These are phyloP conservation scores for Imbricaverruca yamaguchii DNA, from an alignment of 2,888 invertebrate genomes.

Conservation along the genomic window DNA sequence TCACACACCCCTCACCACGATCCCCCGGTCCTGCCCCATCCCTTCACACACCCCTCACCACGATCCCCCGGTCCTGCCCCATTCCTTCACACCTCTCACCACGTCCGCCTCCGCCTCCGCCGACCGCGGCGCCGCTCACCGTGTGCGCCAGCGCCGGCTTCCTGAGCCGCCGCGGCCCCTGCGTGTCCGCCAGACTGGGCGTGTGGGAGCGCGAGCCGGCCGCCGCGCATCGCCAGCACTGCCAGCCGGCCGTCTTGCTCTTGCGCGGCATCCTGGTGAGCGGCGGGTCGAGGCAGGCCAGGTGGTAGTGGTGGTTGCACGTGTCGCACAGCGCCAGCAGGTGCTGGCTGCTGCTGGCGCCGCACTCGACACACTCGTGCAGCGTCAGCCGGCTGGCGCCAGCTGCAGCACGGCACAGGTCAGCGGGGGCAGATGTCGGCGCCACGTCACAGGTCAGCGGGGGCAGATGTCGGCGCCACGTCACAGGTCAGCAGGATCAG, in stretches of 20 bases:
- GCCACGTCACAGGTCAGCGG: too few species aligned
- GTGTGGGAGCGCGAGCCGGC: constrained; percentile 10
- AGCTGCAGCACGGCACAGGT: neutral
- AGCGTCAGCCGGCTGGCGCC: constrained; percentile 24
- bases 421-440: too few species aligned
- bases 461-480: too few species aligned
- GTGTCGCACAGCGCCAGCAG: constrained; percentile 91
- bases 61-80: too few species aligned
- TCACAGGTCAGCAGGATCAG: too few species aligned
- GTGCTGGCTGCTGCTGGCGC: constrained; percentile 81
- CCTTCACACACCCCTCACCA: too few species aligned
- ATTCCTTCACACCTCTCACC: too few species aligned
- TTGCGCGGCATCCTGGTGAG: constrained; percentile 90
- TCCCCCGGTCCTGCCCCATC: too few species aligned
- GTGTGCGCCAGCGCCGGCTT: neutral
- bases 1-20: too few species aligned
- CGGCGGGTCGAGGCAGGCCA: constrained; percentile 90
- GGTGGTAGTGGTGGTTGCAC: constrained; percentile 84
- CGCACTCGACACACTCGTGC: constrained; percentile 80
- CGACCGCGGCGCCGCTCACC: too few species aligned
- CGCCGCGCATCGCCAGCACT: constrained; percentile 18
- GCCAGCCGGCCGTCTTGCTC: constrained; percentile 53
- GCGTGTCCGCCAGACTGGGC: neutral
- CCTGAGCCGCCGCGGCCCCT: neutral
- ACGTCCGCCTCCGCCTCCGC: too few species aligned